phyloP scores from a whole-genome alignment of 2,888 invertebrate species.

The Spilarctia lutea region DNA sequence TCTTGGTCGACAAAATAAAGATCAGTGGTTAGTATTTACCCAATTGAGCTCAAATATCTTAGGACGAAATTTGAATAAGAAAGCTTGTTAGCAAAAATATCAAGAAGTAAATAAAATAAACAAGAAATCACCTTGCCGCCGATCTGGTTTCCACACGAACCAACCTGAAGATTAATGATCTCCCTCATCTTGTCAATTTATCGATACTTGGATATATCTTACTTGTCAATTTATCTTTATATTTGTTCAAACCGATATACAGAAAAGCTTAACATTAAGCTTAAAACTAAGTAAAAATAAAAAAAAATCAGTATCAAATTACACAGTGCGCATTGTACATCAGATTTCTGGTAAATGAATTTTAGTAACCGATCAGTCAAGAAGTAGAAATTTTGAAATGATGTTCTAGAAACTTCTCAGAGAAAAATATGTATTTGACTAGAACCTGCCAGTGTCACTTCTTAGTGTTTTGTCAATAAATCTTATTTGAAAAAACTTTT shows the following conservation, averaged over 20 bases:
- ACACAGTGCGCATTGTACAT: slow-evolving; percentile 76
- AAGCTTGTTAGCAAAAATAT: not conserved
- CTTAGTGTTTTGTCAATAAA: not conserved
- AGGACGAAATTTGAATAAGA: not conserved
- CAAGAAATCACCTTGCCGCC: slow-evolving; percentile 84
- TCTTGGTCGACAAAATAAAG: not conserved
- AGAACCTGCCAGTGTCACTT: slow-evolving; percentile 29
- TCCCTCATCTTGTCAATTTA: slow-evolving; percentile 89
- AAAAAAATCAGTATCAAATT: slow-evolving; percentile 60
- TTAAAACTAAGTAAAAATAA: slow-evolving; percentile 77
- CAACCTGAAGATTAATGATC: slow-evolving; percentile 92
- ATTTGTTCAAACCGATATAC: slow-evolving; percentile 59
- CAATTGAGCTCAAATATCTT: no score
- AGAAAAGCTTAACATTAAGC: slow-evolving; percentile 78
- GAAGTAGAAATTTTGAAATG: slow-evolving; percentile 51
- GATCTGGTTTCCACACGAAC: slow-evolving; percentile 89
- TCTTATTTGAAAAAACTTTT: not conserved
- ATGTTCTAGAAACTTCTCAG: slow-evolving; percentile 60
- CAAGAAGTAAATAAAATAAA: not conserved
- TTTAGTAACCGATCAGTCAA: not conserved
- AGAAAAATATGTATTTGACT: not conserved
- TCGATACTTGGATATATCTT: slow-evolving; percentile 43
- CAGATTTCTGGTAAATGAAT: slow-evolving; percentile 71
- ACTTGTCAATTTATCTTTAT: slow-evolving; percentile 77
- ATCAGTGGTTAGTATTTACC: no score